Conservation (phyloP, 2,113 vertebrate genomes). For the Fukomys damarensis region DNA sequence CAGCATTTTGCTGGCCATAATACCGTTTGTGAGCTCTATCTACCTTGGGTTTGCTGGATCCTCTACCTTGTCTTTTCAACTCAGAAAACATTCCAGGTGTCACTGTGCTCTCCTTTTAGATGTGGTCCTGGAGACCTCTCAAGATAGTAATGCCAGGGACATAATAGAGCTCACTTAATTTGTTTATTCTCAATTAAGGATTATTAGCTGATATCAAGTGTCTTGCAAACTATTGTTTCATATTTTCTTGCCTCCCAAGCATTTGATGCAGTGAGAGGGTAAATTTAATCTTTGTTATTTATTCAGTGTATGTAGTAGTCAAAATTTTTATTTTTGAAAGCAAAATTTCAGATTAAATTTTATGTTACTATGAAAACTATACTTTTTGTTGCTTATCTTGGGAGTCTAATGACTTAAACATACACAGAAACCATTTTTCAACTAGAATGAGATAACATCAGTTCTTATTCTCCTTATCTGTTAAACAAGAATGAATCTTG, state of each 20-base stretch:
- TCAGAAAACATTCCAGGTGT: neutral
- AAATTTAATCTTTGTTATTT: neutral
- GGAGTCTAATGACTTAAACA: neutral
- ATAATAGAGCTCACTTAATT: neutral
- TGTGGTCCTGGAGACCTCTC: neutral
- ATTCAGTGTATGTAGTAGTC: neutral
- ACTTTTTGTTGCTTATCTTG: neutral
- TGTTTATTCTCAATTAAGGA: neutral
- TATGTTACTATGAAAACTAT: neutral
- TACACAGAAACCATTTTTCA: neutral
- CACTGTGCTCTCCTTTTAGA: neutral
- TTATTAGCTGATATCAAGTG: neutral
- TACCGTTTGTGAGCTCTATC: neutral
- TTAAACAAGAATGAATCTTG: neutral
- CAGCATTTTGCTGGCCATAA: neutral
- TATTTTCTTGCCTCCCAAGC: neutral
- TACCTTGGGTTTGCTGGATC: neutral
- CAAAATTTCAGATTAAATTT: neutral
- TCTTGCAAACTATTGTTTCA: neutral
- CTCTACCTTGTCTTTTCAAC: neutral
- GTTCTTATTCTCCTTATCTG: neutral
- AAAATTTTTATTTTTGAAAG: neutral
- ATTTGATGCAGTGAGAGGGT: neutral
- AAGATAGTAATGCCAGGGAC: neutral
- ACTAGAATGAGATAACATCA: neutral